Conservation (phyloP, 1,140 invertebrate species). For the Drosophila malerkotliana region DNA sequence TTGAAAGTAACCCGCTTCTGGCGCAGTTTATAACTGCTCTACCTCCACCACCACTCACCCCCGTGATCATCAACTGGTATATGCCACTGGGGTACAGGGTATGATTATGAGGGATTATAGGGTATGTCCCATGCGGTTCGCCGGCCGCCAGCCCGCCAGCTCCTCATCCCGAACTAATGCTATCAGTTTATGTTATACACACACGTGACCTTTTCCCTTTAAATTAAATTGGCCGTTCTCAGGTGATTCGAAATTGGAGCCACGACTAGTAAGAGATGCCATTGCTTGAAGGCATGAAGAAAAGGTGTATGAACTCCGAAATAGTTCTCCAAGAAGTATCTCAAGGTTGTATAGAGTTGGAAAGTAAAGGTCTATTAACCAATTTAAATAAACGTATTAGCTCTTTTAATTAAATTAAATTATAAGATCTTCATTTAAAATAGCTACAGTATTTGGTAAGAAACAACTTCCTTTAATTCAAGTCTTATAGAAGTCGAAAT, state of each 20-base stretch:
- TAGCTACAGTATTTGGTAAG: too few relatives aligned
- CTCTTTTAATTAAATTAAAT: background rate
- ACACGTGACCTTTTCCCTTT: constrained; percentile 69
- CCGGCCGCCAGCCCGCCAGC: too few relatives aligned
- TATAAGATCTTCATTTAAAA: too few relatives aligned
- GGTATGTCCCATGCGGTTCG: background rate
- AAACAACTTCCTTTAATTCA: background rate
- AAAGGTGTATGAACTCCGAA: background rate
- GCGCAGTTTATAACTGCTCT: constrained; percentile 46
- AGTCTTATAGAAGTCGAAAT: too few relatives aligned
- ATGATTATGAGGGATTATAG: background rate
- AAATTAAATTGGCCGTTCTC: constrained; percentile 17
- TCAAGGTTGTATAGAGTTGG: background rate
- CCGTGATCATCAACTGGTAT: constrained; percentile 24
- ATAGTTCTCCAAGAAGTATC: background rate
- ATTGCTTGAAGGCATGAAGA: background rate
- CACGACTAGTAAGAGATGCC: background rate
- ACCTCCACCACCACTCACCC: constrained; percentile 17
- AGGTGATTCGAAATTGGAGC: background rate
- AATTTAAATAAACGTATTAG: background rate
- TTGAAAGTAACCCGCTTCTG: constrained; percentile 80
- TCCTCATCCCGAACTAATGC: constrained; percentile 27
- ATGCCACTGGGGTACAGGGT: background rate
- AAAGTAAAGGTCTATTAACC: background rate
- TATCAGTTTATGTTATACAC: constrained; percentile 70